Conservation (phyloP, 1,140 invertebrate species). For the Zophobas morio region DNA sequence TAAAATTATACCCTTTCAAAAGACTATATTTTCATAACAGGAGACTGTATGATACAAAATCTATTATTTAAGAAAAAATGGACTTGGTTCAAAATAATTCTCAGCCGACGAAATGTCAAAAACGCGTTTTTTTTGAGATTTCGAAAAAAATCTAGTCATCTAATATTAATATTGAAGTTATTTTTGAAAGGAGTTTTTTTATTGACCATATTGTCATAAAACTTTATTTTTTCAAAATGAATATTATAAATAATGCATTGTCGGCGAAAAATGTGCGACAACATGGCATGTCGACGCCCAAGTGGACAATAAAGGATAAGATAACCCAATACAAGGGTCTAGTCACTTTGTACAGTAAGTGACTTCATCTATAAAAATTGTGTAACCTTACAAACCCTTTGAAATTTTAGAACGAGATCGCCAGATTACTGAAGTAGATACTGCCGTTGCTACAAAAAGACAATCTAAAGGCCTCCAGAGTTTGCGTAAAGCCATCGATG, state of each 20-base stretch:
- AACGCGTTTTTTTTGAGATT: background rate
- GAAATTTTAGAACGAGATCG: conserved; percentile 71
- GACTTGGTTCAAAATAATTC: no score
- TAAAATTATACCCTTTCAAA: no score
- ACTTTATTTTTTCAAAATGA: conserved; percentile 55
- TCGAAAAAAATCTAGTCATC: conserved; percentile 7
- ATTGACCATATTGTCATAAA: background rate
- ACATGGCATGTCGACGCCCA: conserved; percentile 73
- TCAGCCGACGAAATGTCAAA: no score
- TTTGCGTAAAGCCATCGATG: conserved; percentile 71
- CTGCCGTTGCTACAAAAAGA: conserved; percentile 70
- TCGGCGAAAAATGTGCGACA: conserved; percentile 71
- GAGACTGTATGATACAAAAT: no score
- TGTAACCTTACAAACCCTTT: conserved; percentile 34
- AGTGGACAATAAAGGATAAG: conserved; percentile 76
- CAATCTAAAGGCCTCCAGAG: conserved; percentile 70
- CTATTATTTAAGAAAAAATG: no score
- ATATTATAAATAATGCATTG: conserved; percentile 67
- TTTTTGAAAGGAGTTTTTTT: conserved; percentile 27
- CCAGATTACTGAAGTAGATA: conserved; percentile 71
- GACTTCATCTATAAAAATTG: conserved; percentile 2
- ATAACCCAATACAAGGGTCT: conserved; percentile 75
- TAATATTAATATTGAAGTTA: conserved; percentile 5
- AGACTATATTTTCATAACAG: no score
- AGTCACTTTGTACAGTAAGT: conserved; percentile 74